A percentile compares a stretch with the other conserved stretches of the same genome.
Conservation (phyloP, 2,888 invertebrate genomes). For the Lamellibrachia columna region DNA sequence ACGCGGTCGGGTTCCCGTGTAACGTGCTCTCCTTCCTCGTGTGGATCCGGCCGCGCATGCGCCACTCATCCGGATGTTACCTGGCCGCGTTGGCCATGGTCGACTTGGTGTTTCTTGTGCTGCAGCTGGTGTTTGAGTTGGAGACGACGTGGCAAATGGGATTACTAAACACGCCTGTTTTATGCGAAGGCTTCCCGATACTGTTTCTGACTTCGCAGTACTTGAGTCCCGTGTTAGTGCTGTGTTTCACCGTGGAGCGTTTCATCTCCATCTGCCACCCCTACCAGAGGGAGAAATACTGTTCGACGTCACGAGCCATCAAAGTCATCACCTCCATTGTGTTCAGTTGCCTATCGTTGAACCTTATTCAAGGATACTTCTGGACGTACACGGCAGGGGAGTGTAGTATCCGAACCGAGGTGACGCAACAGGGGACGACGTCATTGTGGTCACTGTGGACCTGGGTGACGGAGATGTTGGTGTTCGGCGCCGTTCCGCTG, state of each 20-base stretch:
- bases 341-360: conserved; percentile 50
- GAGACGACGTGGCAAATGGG: conserved; percentile 53
- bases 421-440: conserved; percentile 32
- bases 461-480: conserved; percentile 59
- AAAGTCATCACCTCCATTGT: conserved; percentile 53
- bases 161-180: conserved; percentile 50
- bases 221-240: conserved; percentile 60
- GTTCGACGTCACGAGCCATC: conserved; percentile 56
- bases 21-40: conserved; percentile 62
- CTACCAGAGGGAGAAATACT: conserved; percentile 58
- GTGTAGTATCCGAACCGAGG: conserved; percentile 40
- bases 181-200: conserved; percentile 61
- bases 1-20: conserved; percentile 63
- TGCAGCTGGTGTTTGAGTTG: conserved; percentile 59
- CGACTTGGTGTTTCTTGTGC: conserved; percentile 59
- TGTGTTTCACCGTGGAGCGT: conserved; percentile 64
- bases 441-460: conserved; percentile 61
- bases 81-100: conserved; percentile 61
- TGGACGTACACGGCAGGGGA: conserved; percentile 48
- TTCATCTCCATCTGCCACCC: conserved; percentile 65
- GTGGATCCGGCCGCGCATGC: conserved; percentile 63
- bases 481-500: conserved; percentile 61
- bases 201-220: conserved; percentile 60
- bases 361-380: conserved; percentile 61
- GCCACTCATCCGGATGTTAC: conserved; percentile 64